A percentile compares a stretch with the other conserved stretches of the same genome.
phyloP scores from a whole-genome alignment of 1,140 invertebrate species.

The Neotoxoptera formosana region DNA sequence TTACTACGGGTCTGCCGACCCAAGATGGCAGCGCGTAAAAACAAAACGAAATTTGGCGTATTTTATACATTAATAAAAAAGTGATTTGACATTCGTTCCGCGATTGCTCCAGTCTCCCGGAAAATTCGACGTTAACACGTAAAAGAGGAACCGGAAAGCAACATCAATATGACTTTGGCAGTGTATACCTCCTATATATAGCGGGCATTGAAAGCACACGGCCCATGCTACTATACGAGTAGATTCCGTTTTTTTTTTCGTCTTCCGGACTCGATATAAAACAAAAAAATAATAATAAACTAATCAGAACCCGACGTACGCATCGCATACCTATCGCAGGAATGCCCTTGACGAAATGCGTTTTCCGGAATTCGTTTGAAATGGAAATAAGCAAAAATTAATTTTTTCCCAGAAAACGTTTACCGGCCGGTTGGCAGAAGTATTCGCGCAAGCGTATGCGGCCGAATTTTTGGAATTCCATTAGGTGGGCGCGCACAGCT shows the following conservation, averaged over 20 bases:
- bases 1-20: background rate
- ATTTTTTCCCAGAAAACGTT: background rate
- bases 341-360: background rate
- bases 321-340: background rate
- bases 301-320: background rate
- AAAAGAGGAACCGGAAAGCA: background rate
- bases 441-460: background rate
- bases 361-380: background rate
- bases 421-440: background rate
- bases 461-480: background rate
- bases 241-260: background rate
- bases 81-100: background rate
- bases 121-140: background rate
- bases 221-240: background rate
- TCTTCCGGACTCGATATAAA: background rate
- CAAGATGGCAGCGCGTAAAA: background rate
- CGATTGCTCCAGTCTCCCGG: background rate
- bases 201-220: background rate
- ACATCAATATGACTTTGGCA: background rate
- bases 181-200: background rate
- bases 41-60: background rate
- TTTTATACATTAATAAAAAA: background rate
- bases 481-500: background rate
- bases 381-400: constrained; percentile 43
- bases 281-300: background rate